Base-by-base conservation (phyloP, 2,797 vertebrate genomes). In the Chromobotia macracanthus region DNA sequence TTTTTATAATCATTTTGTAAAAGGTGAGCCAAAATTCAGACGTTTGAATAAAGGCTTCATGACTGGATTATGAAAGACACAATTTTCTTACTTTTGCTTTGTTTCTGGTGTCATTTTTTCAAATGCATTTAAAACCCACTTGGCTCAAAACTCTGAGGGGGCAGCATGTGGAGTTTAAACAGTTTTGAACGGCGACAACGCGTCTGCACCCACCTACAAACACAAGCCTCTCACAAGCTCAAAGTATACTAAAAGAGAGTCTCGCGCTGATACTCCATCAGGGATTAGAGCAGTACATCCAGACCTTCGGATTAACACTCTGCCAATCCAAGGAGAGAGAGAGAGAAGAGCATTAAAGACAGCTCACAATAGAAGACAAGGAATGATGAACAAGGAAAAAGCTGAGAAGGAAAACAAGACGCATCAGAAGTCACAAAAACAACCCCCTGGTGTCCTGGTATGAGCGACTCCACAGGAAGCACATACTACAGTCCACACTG, bases 231-330 rank as follows among this genome's bases (percentile, higher is more conserved):
- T 72, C 60, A 53, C n/a, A 0, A 48, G 19, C 48, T 77, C 63
- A 80, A 55, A 41, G 44, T 66, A 19, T 21, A 74, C 53, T 55
- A 51, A 79, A 80, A 79, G 46, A 51, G 58, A 86, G 79, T 80
- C 72, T 71, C 80, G 72, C 69, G 72, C 48, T 78, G 72, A 83
- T 81, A 79, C 80, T 48, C 31, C 74, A 76, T 69, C 66, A 73
- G 80, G 83, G 81, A 85, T 84, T 85, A 87, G 61, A 61, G 51
- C 64, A 15, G 19, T 63, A 80, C 75, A 64, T 75, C 71, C 80
- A 71, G 53, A 67, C 84, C 31, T 55, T 46, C 2, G 80, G 81
- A 87, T 83, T 80, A 85, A 73, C 61, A 70, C 55, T 10, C 53
- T 51, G 80, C 38, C 80, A 81, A 84, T 82, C 73, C 75, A 71